Conservation (phyloP, 1,140 invertebrate genomes). For the Dendrolimus kikuchii region DNA sequence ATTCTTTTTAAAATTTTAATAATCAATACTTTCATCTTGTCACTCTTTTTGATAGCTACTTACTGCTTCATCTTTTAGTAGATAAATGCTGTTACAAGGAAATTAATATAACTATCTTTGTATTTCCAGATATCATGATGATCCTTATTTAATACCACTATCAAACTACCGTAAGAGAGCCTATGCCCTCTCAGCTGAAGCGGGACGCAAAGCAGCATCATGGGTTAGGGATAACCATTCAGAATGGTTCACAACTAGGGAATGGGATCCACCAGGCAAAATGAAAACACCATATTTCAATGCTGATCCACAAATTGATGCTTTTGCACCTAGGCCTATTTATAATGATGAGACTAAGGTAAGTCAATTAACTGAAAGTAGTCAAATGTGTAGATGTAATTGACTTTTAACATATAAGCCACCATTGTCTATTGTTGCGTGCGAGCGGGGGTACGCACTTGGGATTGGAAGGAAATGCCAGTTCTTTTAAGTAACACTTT, state of each 20-base stretch:
- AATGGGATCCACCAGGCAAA: constrained; percentile 78
- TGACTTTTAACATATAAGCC: too few species aligned
- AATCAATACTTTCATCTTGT: background rate
- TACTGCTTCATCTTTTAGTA: too few species aligned
- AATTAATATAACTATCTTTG: background rate
- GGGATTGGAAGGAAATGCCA: too few species aligned
- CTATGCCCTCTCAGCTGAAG: constrained; percentile 87
- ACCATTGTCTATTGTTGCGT: too few species aligned
- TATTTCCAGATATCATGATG: constrained; percentile 83
- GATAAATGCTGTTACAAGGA: too few species aligned
- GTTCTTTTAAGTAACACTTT: too few species aligned
- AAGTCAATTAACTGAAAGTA: constrained; percentile 2
- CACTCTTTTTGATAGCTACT: too few species aligned
- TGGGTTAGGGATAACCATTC: constrained; percentile 87
- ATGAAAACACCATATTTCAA: constrained; percentile 66
- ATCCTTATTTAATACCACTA: constrained; percentile 88
- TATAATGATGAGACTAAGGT: constrained; percentile 81
- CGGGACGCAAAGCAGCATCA: constrained; percentile 88
- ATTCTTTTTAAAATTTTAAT: constrained; percentile 5
- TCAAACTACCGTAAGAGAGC: constrained; percentile 81
- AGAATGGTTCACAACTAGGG: constrained; percentile 80
- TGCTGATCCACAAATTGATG: constrained; percentile 75
- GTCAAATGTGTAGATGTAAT: too few species aligned
- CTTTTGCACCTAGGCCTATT: constrained; percentile 78
- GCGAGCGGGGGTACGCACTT: too few species aligned